Evolutionary conservation across 1,140 invertebrate genomes (phyloP).

Genomic region (Nylanderia fulva): DNA sequence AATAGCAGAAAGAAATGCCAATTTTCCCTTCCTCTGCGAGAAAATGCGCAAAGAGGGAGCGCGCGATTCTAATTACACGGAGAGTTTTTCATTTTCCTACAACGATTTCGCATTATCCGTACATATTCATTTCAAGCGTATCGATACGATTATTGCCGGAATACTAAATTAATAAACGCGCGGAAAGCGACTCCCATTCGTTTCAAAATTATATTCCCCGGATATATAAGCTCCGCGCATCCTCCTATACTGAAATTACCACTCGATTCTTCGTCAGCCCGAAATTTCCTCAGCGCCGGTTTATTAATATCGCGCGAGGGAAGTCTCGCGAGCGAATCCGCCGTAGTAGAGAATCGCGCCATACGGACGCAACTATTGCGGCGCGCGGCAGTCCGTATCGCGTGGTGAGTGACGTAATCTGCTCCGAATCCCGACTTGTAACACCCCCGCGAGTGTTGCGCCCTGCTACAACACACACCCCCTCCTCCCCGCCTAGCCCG

Average conservation of each 20-base stretch:
- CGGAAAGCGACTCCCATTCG: not conserved
- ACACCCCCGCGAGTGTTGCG: constrained; percentile 65
- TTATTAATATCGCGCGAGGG: constrained; percentile 5
- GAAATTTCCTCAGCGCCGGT: not conserved
- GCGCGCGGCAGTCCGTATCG: constrained; percentile 45
- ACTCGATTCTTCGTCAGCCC: not conserved
- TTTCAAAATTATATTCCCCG: constrained; percentile 34
- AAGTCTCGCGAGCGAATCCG: constrained; percentile 1
- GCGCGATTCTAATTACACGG: constrained; percentile 72
- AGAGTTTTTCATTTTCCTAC: constrained; percentile 76
- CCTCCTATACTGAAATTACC: not conserved
- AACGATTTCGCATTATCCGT: constrained; percentile 70
- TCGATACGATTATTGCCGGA: constrained; percentile 69
- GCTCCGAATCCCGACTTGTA: constrained; percentile 73
- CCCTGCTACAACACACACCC: constrained; percentile 5
- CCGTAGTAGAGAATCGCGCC: constrained; percentile 45
- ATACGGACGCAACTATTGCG: constrained; percentile 53
- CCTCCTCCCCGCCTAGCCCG: constrained; percentile 42
- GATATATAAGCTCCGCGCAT: not conserved
- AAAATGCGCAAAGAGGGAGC: constrained; percentile 24
- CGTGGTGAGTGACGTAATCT: constrained; percentile 72
- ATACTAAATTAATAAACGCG: constrained; percentile 75
- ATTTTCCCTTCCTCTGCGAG: constrained; percentile 8
- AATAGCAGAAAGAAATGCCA: constrained; percentile 33
- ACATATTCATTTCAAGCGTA: constrained; percentile 57